These are phyloP conservation scores for Rhabdophis nuchalis DNA, from an alignment of 2,797 vertebrate species.

Conservation along the genomic window DNA sequence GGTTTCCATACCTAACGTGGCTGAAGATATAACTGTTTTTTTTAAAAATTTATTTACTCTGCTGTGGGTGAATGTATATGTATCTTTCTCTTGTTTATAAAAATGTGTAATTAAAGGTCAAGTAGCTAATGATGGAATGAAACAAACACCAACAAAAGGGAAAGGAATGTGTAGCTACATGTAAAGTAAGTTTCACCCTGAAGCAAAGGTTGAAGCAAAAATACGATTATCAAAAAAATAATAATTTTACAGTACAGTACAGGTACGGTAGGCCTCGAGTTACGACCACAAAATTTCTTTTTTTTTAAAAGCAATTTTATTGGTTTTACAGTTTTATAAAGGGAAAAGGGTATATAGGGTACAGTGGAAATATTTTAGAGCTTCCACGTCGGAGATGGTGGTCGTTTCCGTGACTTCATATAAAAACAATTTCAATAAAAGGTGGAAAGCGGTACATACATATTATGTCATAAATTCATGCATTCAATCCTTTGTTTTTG, in stretches of 20 bases:
- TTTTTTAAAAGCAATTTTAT: too few species aligned
- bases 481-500: too few species aligned
- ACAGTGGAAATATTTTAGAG: too few species aligned
- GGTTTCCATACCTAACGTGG: neutral
- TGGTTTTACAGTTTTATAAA: too few species aligned
- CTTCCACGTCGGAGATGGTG: too few species aligned
- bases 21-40: neutral
- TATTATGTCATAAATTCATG: too few species aligned
- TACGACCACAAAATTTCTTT: too few species aligned
- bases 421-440: too few species aligned
- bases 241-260: neutral
- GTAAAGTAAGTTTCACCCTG: neutral
- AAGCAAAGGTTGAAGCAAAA: neutral
- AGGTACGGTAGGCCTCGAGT: too few species aligned
- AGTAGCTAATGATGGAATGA: neutral
- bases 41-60: neutral
- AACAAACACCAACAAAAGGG: neutral
- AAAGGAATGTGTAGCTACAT: neutral
- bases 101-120: neutral
- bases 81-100: neutral
- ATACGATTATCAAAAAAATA: neutral
- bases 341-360: too few species aligned
- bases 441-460: too few species aligned
- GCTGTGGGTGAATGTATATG: neutral
- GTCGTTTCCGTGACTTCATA: too few species aligned